Conservation (phyloP, 2,113 vertebrate genomes). For the Cephalopholis sonnerati region DNA sequence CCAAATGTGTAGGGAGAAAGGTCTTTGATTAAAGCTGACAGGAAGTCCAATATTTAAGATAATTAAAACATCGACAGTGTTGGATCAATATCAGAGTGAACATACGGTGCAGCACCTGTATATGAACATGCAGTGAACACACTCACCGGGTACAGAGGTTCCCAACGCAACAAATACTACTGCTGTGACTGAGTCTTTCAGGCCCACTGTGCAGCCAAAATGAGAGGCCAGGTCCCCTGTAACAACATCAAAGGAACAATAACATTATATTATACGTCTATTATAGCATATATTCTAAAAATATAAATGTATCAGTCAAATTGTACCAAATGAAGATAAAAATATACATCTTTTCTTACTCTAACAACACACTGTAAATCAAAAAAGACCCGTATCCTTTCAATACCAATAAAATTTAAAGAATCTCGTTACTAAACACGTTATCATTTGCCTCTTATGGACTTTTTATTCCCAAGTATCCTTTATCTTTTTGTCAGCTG, state of each 20-base stretch:
- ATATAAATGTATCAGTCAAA: background rate
- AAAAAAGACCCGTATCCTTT: background rate
- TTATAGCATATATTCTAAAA: background rate
- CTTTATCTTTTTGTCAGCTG: too few species aligned
- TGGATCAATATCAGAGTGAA: background rate
- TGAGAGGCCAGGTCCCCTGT: slow-evolving; percentile 95
- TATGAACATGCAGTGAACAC: background rate
- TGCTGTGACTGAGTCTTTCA: slow-evolving; percentile 98
- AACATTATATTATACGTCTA: background rate
- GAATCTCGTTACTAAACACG: background rate
- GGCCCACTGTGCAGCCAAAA: slow-evolving; percentile 97
- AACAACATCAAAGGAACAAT: background rate
- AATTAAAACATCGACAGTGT: background rate
- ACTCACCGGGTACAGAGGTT: slow-evolving; percentile 96
- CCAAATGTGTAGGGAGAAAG: slow-evolving; percentile 26
- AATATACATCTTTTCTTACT: background rate
- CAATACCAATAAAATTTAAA: background rate
- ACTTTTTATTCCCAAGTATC: background rate
- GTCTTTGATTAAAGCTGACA: slow-evolving; percentile 4
- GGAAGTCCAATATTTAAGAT: slow-evolving; percentile 8
- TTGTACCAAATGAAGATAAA: background rate
- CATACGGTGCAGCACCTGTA: background rate
- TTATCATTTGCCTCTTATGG: background rate
- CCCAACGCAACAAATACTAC: slow-evolving; percentile 97
- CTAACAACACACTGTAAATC: background rate